Evolutionary conservation across 2,113 vertebrate genomes (phyloP), one percentile per base, ranked within the genome.

Genomic region (Fulmarus glacialis): DNA sequence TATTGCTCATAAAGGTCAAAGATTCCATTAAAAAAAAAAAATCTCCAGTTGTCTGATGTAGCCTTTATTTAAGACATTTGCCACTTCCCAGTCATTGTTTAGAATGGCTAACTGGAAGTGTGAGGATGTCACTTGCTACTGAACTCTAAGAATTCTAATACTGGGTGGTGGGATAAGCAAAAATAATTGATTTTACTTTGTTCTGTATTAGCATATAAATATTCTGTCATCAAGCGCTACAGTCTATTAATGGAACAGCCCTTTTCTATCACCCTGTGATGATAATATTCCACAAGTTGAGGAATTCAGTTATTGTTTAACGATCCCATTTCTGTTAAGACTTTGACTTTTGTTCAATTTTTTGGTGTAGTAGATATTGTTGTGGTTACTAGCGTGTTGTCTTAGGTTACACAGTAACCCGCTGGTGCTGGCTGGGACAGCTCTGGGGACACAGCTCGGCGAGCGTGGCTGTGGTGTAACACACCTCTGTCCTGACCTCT

Each of bases 21-120:
- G 9, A 3, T 93, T 95, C 12, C 74, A 92, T 96, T 94, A 96
- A 96, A 97, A 96, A 73, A 15, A 43, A 53, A 23, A 20, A 36
- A 53, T 30, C 18, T 38, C 55, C 7, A 17, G 3, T 68, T 92
- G 74, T 66, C 55, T 87, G 43, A 7, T 80, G 74, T 38, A 79
- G 40, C 59, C 18, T 91, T 96, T 66, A 53, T 93, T 94, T 90
- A 47, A 80, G n/a, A 80, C 7, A 16, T 7, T 7, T 53, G 15
- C 18, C 6, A 1, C 18, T n/a, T 84, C 48, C 26, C 21, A 11
- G 8, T 4, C 19, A 0, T 6, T 36, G 16, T 64, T 53, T 68
- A n/a, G 47, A 79, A 12, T 30, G 32, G 23, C 32, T 86, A 3
- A 63, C 20, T 36, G 53, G 17, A 56, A 84, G 18, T 24, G n/a